Conservation (phyloP, 1,140 invertebrate species). For the Cyphomyrmex costatus region DNA sequence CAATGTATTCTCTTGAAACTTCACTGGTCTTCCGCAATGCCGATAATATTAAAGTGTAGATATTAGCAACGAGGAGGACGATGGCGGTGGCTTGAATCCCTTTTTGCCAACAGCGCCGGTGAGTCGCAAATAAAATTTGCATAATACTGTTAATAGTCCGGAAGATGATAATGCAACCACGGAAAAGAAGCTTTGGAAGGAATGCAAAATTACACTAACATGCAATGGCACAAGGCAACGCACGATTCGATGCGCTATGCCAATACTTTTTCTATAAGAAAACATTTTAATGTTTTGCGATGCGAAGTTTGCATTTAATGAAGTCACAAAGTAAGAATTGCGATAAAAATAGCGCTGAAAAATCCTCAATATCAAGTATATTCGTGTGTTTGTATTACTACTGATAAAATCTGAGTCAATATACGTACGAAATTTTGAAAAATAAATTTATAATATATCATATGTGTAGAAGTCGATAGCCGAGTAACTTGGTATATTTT, state of each 20-base stretch:
- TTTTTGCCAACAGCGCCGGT: constrained; percentile 28
- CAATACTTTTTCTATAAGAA: constrained; percentile 55
- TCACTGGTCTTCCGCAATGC: neutral
- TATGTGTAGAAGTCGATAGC: neutral
- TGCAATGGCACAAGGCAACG: constrained; percentile 11
- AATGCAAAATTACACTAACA: constrained; percentile 39
- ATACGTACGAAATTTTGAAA: neutral
- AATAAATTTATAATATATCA: too few species aligned
- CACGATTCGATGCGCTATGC: constrained; percentile 6
- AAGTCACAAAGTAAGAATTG: constrained; percentile 14
- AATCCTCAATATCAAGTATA: constrained; percentile 3
- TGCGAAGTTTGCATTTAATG: constrained; percentile 20
- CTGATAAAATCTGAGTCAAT: neutral
- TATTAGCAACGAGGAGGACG: constrained; percentile 14
- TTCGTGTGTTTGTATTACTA: neutral
- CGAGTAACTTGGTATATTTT: neutral
- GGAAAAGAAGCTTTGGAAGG: neutral
- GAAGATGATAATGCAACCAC: constrained; percentile 64
- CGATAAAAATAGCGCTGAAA: constrained; percentile 6
- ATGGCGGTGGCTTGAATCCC: neutral
- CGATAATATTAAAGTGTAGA: constrained; percentile 39
- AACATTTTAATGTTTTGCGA: constrained; percentile 44
- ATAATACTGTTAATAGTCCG: constrained; percentile 74
- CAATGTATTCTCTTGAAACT: neutral
- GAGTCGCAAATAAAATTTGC: constrained; percentile 72